Conservation (phyloP, 2,888 invertebrate species). For the Callyntrura guangdongensis region DNA sequence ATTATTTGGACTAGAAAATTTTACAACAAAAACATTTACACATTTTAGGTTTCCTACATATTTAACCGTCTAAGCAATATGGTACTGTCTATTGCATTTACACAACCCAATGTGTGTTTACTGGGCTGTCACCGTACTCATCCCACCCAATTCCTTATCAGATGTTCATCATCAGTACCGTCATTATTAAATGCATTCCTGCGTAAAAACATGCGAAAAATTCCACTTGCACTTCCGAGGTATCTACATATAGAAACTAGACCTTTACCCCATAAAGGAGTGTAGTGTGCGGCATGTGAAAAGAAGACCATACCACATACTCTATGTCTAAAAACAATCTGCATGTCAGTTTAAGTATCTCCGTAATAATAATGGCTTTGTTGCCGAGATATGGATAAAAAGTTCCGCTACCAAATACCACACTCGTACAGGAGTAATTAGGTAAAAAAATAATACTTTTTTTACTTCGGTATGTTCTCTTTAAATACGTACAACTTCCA, state of each 20-base stretch:
- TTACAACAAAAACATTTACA: too few species aligned
- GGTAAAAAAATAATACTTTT: conserved; percentile 11
- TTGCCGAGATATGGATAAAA: conserved; percentile 21
- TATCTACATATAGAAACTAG: conserved; percentile 7
- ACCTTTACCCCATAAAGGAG: background rate
- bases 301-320: conserved; percentile 23
- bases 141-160: conserved; percentile 52
- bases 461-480: background rate
- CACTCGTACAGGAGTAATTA: conserved; percentile 23
- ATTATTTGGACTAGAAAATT: too few species aligned
- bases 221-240: conserved; percentile 7
- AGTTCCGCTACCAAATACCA: conserved; percentile 39
- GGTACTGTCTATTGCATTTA: too few species aligned
- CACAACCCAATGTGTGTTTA: too few species aligned
- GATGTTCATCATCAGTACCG: conserved; percentile 28
- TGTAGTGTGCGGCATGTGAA: background rate
- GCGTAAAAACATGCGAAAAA: background rate
- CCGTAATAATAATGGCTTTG: conserved; percentile 20
- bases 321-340: background rate
- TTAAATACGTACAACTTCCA: conserved; percentile 10
- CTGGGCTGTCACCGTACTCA: background rate
- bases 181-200: conserved; percentile 34
- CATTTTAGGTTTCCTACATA: too few species aligned
- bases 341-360: background rate
- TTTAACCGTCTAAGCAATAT: too few species aligned